phyloP scores from a whole-genome alignment of 2,888 invertebrate genomes.

The Aplocera efformata region DNA sequence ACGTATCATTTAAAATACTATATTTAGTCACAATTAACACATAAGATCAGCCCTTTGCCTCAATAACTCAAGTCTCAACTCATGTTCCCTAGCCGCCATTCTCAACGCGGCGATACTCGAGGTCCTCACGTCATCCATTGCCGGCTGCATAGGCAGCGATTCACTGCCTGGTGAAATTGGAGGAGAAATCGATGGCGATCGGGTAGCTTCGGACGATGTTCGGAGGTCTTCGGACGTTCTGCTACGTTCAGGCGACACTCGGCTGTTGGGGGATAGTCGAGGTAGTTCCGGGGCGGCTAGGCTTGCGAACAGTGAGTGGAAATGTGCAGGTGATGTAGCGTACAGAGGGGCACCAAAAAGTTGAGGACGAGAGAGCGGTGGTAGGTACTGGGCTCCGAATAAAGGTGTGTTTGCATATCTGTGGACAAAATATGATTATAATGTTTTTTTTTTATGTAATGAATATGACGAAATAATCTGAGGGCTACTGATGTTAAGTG shows the following conservation, averaged over 20 bases:
- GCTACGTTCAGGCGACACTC: constrained; percentile 59
- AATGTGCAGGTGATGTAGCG: constrained; percentile 81
- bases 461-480: too few relatives aligned
- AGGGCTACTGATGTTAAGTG: too few relatives aligned
- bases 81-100: constrained; percentile 93
- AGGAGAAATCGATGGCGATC: constrained; percentile 75
- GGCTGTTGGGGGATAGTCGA: constrained; percentile 57
- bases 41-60: constrained; percentile 83
- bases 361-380: constrained; percentile 59
- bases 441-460: too few relatives aligned
- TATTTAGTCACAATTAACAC: constrained; percentile 43
- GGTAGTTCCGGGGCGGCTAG: constrained; percentile 81
- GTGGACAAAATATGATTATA: constrained; percentile 36
- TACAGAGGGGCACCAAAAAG: constrained; percentile 70
- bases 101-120: constrained; percentile 93
- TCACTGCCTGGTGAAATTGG: constrained; percentile 75
- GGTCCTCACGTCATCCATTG: constrained; percentile 84
- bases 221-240: constrained; percentile 40
- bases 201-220: constrained; percentile 46
- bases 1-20: neutral
- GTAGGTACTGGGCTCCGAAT: constrained; percentile 67
- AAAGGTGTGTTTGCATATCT: constrained; percentile 69
- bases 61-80: constrained; percentile 89
- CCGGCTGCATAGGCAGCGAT: constrained; percentile 73
- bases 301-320: constrained; percentile 92